phyloP scores from a whole-genome alignment of 2,113 vertebrate genomes.

The Pungitius pungitius region DNA sequence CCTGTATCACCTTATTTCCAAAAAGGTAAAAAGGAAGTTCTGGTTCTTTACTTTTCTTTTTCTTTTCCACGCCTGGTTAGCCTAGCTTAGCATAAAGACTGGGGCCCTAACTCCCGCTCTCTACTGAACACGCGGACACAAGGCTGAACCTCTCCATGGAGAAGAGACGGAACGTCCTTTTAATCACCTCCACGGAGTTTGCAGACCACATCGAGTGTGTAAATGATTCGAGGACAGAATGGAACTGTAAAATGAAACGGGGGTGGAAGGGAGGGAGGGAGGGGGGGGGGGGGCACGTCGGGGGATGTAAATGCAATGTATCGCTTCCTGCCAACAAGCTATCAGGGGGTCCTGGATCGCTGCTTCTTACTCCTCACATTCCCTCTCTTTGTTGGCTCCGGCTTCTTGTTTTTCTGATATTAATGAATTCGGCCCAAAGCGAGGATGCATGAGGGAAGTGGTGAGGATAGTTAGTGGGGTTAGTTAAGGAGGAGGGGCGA shows the following conservation, averaged over 20 bases:
- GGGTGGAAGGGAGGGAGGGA: neutral
- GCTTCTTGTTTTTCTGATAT: constrained; percentile 26
- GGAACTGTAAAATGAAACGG: constrained; percentile 43
- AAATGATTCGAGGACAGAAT: constrained; percentile 38
- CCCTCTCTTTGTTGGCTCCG: constrained; percentile 21
- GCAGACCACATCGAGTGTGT: constrained; percentile 27
- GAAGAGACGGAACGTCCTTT: constrained; percentile 12
- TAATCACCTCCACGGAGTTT: constrained; percentile 22
- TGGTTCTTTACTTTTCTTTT: too few species aligned
- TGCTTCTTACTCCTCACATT: constrained; percentile 31
- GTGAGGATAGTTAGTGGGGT: constrained; percentile 72
- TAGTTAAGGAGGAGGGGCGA: constrained; percentile 56
- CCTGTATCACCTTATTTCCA: neutral
- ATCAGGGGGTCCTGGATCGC: constrained; percentile 44
- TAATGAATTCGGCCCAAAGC: constrained; percentile 60
- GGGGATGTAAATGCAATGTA: constrained; percentile 52
- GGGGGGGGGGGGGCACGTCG: neutral
- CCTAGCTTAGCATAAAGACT: too few species aligned
- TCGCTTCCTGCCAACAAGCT: constrained; percentile 37
- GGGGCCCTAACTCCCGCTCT: neutral
- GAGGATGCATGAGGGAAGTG: constrained; percentile 43
- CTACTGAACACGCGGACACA: neutral
- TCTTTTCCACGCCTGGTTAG: too few species aligned
- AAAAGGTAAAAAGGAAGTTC: neutral
- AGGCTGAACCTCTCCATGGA: neutral